Evolutionary conservation across 2,113 vertebrate species (phyloP).

Genomic region (zebrafish (Danio rerio)): GRCz12tu NC_133182.1:14155501-14156000

Average conservation of each 20-base stretch:
- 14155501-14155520: not conserved
- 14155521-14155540: not conserved
- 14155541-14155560: slow-evolving; percentile 6
- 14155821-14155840: no score
- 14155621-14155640: slow-evolving; percentile 52
- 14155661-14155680: slow-evolving; percentile 46
- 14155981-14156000: no score
- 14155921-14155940: no score
- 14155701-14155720: slow-evolving; percentile 45
- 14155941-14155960: no score
- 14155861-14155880: no score
- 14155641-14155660: slow-evolving; percentile 56
- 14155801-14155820: not conserved
- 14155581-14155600: slow-evolving; percentile 17
- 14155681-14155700: slow-evolving; percentile 52
- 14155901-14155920: no score
- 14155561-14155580: not conserved
- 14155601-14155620: slow-evolving; percentile 47
- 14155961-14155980: no score
- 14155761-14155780: not conserved
- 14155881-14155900: no score
- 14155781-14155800: not conserved
- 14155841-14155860: no score
- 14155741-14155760: not conserved
- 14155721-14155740: slow-evolving; percentile 42